These are phyloP conservation scores for Orthonychiurus folsomi DNA, from an alignment of 2,888 invertebrate species.

Conservation along the genomic window DNA sequence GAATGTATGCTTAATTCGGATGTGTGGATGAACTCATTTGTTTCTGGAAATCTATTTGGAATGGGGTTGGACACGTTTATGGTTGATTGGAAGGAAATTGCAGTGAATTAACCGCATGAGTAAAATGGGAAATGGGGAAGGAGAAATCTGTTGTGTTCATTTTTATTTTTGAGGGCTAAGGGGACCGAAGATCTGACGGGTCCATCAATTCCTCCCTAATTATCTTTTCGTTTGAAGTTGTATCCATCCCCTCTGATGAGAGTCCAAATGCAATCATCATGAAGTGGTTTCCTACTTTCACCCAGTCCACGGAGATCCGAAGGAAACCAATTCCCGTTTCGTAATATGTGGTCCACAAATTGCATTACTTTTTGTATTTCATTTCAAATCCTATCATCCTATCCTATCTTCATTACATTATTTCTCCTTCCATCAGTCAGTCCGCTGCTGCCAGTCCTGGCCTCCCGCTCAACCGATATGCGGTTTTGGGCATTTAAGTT, in stretches of 20 bases:
- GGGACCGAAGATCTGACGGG: neutral
- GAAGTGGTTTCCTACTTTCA: conserved; percentile 18
- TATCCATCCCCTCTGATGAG: conserved; percentile 11
- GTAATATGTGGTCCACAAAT: conserved; percentile 14
- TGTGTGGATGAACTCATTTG: too few species aligned
- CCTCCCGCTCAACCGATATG: too few species aligned
- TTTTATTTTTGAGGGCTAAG: neutral
- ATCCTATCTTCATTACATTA: conserved; percentile 4
- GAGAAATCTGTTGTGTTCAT: neutral
- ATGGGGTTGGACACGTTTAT: neutral
- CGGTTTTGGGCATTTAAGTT: neutral
- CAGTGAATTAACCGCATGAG: neutral
- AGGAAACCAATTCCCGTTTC: conserved; percentile 7
- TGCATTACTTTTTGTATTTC: conserved; percentile 19
- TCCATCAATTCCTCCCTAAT: neutral
- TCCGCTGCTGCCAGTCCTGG: too few species aligned
- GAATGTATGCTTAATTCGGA: too few species aligned
- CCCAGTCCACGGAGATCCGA: neutral
- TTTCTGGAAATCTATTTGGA: too few species aligned
- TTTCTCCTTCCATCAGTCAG: too few species aligned
- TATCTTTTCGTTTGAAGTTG: conserved; percentile 11
- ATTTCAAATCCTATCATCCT: conserved; percentile 16
- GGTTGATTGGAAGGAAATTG: neutral
- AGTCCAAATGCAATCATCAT: conserved; percentile 22
- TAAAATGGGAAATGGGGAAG: neutral